These are phyloP conservation scores for Mylabris phalerata DNA, from an alignment of 1,140 invertebrate species.

Conservation along the genomic window DNA sequence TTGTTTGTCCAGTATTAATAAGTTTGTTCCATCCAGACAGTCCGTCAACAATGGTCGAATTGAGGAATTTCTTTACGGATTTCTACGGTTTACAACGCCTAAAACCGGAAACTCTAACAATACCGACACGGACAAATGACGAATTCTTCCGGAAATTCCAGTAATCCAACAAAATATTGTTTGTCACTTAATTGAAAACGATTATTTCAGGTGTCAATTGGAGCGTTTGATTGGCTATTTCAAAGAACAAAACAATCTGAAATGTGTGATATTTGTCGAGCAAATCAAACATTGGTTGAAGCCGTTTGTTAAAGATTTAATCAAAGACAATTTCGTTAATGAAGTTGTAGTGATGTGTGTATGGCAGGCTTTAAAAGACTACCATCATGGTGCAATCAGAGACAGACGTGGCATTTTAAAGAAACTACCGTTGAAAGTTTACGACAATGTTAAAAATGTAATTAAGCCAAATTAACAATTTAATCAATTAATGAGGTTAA, in stretches of 20 bases:
- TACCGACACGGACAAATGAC: too few relatives aligned
- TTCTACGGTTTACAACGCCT: slow-evolving; percentile 24
- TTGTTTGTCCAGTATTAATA: too few relatives aligned
- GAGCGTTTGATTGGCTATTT: slow-evolving; percentile 22
- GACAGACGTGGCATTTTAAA: slow-evolving; percentile 16
- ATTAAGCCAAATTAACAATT: too few relatives aligned
- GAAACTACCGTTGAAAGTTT: slow-evolving; percentile 17
- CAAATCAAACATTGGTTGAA: slow-evolving; percentile 2
- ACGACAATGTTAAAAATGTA: slow-evolving; percentile 18
- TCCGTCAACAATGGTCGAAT: too few relatives aligned
- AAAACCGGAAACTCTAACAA: slow-evolving; percentile 1
- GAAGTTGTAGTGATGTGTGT: slow-evolving; percentile 17
- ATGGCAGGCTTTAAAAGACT: slow-evolving; percentile 17
- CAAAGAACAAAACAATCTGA: slow-evolving; percentile 15
- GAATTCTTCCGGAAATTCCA: slow-evolving; percentile 1
- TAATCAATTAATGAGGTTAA: too few relatives aligned
- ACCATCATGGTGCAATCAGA: background rate
- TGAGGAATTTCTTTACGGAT: slow-evolving; percentile 22
- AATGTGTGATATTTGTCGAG: slow-evolving; percentile 22
- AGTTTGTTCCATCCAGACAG: too few relatives aligned
- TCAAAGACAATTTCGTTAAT: slow-evolving; percentile 20
- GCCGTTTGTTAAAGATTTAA: slow-evolving; percentile 10
- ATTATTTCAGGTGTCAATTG: slow-evolving; percentile 23
- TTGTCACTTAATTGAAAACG: slow-evolving; percentile 1
- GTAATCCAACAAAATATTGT: slow-evolving; percentile 15